A percentile compares a stretch with the other conserved stretches of the same genome.
These are phyloP conservation scores for Phoenicopterus ruber DNA, from an alignment of 2,113 vertebrate species.

Conservation along the genomic window DNA sequence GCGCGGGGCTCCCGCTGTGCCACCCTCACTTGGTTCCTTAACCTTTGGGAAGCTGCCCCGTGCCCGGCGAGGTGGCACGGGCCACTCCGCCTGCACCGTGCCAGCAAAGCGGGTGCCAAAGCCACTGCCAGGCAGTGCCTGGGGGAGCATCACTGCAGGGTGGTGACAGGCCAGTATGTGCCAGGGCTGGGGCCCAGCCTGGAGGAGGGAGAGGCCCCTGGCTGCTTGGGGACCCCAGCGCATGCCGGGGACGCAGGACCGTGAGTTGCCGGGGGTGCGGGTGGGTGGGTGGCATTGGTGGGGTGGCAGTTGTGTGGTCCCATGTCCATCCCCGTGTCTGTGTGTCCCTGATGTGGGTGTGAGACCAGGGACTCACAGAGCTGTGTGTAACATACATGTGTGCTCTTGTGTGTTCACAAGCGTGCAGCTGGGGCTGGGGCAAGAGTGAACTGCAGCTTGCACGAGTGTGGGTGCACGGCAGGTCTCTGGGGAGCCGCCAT, in stretches of 20 bases:
- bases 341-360: not conserved
- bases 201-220: not conserved
- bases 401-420: not conserved
- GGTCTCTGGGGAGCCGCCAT: not conserved
- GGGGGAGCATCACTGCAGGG: not conserved
- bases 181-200: not conserved
- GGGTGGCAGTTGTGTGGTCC: not conserved
- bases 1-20: not conserved
- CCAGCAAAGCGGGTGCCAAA: not conserved
- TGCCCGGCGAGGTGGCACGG: not conserved
- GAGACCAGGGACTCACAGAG: not conserved
- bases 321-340: rapidly evolving
- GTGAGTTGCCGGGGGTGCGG: not conserved
- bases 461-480: not conserved
- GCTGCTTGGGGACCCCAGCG: not conserved
- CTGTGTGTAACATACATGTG: not conserved
- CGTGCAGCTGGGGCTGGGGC: not conserved
- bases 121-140: rapidly evolving
- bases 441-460: not conserved
- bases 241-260: rapidly evolving
- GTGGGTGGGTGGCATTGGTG: not conserved
- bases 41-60: not conserved
- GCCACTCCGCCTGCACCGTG: not conserved
- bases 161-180: not conserved
- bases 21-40: not conserved